Evolutionary conservation across 1,140 invertebrate species (phyloP).

Genomic region (Pogonognathellus flavescens): DNA sequence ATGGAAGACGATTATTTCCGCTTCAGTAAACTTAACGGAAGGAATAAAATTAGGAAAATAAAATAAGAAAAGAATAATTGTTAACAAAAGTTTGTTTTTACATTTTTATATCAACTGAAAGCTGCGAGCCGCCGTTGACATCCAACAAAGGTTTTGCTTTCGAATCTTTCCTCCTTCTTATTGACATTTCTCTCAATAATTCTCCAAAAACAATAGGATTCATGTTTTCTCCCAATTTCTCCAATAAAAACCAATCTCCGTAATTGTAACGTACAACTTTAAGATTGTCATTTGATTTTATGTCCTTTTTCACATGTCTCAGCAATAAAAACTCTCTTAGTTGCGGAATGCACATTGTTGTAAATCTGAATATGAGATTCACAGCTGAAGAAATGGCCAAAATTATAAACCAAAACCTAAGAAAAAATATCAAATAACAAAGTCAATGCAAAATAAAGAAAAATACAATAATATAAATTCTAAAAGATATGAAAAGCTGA

Average conservation of each 20-base stretch:
- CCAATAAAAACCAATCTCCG: slow-evolving; percentile 92
- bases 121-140: neutral
- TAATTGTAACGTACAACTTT: slow-evolving; percentile 83
- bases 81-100: too few species aligned
- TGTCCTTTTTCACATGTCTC: neutral
- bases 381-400: slow-evolving; percentile 75
- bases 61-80: too few species aligned
- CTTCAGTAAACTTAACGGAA: too few species aligned
- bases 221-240: slow-evolving; percentile 91
- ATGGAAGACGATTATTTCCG: too few species aligned
- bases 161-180: neutral
- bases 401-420: slow-evolving; percentile 84
- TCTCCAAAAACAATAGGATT: slow-evolving; percentile 90
- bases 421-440: neutral
- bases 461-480: neutral
- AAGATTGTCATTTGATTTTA: slow-evolving; percentile 77
- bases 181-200: slow-evolving; percentile 78
- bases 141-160: neutral
- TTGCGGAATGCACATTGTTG: slow-evolving; percentile 68
- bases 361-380: slow-evolving; percentile 76
- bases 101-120: neutral
- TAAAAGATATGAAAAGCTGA: neutral
- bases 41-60: too few species aligned
- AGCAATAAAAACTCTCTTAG: slow-evolving; percentile 37
- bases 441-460: too few species aligned